Evolutionary conservation across 2,113 vertebrate species (phyloP).

Genomic region (Ailuropoda melanoleuca): DNA sequence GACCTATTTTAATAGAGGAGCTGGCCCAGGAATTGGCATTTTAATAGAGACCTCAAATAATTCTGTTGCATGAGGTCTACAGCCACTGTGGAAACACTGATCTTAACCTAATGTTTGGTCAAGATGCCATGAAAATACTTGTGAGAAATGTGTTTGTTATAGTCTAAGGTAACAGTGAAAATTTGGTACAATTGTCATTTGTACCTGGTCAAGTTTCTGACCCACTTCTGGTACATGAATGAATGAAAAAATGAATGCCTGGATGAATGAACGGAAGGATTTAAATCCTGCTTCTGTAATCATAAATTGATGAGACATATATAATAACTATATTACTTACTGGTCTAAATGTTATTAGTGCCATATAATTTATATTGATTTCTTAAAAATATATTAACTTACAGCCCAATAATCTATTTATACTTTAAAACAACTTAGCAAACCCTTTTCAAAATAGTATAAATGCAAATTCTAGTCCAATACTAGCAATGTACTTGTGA

Average conservation of each 20-base stretch:
- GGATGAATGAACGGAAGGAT: not conserved
- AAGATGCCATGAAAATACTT: not conserved
- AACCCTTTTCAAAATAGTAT: constrained; percentile 30
- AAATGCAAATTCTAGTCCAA: constrained; percentile 39
- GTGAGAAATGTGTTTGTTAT: not conserved
- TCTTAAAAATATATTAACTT: not conserved
- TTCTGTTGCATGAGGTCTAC: not conserved
- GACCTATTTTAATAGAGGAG: not conserved
- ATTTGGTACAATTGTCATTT: not conserved
- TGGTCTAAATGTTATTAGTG: not conserved
- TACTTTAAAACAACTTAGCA: not conserved
- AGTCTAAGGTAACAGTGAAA: not conserved
- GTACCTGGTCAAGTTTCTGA: not conserved
- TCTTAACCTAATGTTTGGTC: not conserved
- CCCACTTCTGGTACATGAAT: not conserved
- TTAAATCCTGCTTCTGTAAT: not conserved
- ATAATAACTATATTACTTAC: not conserved
- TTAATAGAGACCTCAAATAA: not conserved
- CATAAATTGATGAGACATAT: not conserved
- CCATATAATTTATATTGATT: not conserved
- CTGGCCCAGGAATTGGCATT: not conserved
- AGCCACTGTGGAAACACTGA: not conserved
- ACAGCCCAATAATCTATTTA: not conserved
- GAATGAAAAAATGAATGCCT: not conserved
- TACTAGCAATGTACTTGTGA: not conserved